phyloP scores from a whole-genome alignment of 23 tunicate species.

The Clavelina lepadiformis region DNA sequence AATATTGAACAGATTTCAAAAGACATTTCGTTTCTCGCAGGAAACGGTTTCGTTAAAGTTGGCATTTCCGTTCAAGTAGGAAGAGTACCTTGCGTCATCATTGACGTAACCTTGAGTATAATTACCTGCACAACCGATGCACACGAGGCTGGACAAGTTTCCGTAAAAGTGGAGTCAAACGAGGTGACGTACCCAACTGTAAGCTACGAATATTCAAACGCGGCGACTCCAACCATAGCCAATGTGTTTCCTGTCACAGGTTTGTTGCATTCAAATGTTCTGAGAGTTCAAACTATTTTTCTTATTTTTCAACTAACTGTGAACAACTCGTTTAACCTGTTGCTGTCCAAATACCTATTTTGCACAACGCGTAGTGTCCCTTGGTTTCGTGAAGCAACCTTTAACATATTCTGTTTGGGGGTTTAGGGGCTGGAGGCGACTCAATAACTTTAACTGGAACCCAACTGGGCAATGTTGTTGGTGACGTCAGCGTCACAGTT shows the following conservation, averaged over 20 bases:
- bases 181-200: slow-evolving; percentile 8
- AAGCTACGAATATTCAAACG: slow-evolving; percentile 12
- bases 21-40: slow-evolving; percentile 3
- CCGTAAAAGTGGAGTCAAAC: slow-evolving; percentile 10
- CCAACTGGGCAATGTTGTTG: slow-evolving; percentile 9
- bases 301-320: too few species aligned
- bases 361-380: too few species aligned
- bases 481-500: slow-evolving; percentile 21
- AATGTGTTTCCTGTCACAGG: slow-evolving; percentile 35
- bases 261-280: too few species aligned
- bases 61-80: slow-evolving; percentile 35
- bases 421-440: slow-evolving; percentile 35
- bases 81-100: slow-evolving; percentile 21
- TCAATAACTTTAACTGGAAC: slow-evolving; percentile 49
- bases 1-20: not conserved
- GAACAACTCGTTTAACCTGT: too few species aligned
- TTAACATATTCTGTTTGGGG: not conserved
- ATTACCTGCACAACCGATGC: slow-evolving; percentile 30
- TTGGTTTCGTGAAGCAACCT: not conserved
- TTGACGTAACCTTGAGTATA: not conserved
- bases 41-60: slow-evolving; percentile 51
- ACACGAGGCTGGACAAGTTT: not conserved
- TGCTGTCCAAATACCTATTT: too few species aligned
- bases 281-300: too few species aligned
- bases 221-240: slow-evolving; percentile 43